Conservation (phyloP, 2,113 vertebrate genomes). For the Marmota monax region DNA sequence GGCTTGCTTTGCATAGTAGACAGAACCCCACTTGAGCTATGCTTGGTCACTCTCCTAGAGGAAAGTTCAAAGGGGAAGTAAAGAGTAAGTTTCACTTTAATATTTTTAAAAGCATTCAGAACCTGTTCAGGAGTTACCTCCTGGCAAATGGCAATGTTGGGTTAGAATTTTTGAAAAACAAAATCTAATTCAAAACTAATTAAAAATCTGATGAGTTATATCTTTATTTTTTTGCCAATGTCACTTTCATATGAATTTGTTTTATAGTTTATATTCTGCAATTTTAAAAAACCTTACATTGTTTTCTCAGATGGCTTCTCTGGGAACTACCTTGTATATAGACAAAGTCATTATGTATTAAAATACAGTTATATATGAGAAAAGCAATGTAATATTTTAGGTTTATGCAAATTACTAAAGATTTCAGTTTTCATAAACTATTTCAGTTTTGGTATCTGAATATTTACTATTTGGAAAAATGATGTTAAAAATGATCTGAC, state of each 20-base stretch:
- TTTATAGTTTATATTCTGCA: slow-evolving; percentile 49
- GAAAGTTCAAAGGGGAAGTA: slow-evolving; percentile 45
- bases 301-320: slow-evolving; percentile 1
- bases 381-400: slow-evolving; percentile 24
- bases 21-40: slow-evolving; percentile 14
- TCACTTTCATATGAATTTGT: slow-evolving; percentile 60
- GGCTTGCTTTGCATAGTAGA: slow-evolving; percentile 64
- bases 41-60: neutral
- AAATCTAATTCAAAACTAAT: neutral
- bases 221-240: neutral
- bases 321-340: neutral
- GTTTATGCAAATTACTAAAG: slow-evolving; percentile 23
- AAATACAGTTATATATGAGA: neutral
- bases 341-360: slow-evolving; percentile 42
- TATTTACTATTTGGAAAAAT: neutral
- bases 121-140: neutral
- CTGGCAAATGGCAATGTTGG: slow-evolving; percentile 9
- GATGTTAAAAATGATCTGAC: slow-evolving; percentile 13
- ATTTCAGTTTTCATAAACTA: slow-evolving; percentile 19
- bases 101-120: slow-evolving; percentile 43
- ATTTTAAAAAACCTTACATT: neutral
- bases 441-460: slow-evolving; percentile 54
- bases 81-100: slow-evolving; percentile 65
- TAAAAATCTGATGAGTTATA: slow-evolving; percentile 10
- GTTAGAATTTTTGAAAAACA: slow-evolving; percentile 56